Evolutionary conservation across 1,140 invertebrate species (phyloP), one percentile per base, ranked within the genome.

Genomic region (Nixonia krombeini): DNA sequence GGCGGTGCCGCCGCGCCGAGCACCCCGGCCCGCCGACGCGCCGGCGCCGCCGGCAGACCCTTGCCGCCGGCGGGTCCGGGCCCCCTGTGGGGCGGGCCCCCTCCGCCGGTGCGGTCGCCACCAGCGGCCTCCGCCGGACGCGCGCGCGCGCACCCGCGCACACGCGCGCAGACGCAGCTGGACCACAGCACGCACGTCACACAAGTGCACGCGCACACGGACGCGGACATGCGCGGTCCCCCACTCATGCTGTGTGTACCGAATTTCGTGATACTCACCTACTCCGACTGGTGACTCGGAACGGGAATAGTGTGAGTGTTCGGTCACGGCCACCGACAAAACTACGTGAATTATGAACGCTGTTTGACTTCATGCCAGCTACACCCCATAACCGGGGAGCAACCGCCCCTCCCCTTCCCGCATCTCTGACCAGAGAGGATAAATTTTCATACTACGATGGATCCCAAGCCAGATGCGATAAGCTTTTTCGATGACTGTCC

Each of bases 321-420:
- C 49, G 64, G 64, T 55, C 51, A 55, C 58, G 49, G 57, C 56
- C 74, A 68, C 63, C 65, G 73, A 77, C 75, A 69, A 76, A 75
- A 74, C 66, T 72, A 72, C 72, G 73, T 83, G 72, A 80, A 82
- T 82, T 81, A 82, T 81, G 74, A 77, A 81, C 75, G 73, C 77
- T 70, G 74, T 82, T 82, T 81, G 78, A 82, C 76, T 80, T 73
- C 46, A 64, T 78, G 79, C 79, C 80, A 80, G 70, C 70, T 74
- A 75, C 75, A 78, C 70, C 67, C 73, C 65, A 58, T 67, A 72
- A 70, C 66, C 72, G 62, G 50, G 67, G 55, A 57, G 58, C 69
- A 51, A 44, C 55, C 42, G 31, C 65, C 45, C 41, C 52, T 31
- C 29, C 9, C 29, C 29, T n/a, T 31, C 15, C 38, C 13, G 8